Percentiles rank a stretch among this genome's conserved stretches.
These are phyloP conservation scores for Stigmatopora argus DNA, from an alignment of 2,113 vertebrate species.

Conservation along the genomic window DNA sequence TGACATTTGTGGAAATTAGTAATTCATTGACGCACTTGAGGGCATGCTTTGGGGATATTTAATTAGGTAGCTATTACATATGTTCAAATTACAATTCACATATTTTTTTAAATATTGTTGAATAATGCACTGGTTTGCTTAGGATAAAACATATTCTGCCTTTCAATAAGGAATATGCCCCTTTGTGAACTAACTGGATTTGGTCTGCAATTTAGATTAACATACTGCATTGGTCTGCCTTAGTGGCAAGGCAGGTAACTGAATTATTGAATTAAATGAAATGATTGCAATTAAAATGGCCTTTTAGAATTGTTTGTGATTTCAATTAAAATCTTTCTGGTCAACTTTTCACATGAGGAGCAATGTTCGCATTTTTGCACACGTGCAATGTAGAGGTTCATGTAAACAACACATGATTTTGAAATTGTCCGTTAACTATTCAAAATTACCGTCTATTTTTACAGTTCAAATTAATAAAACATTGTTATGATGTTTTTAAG, in stretches of 20 bases:
- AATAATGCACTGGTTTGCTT: neutral
- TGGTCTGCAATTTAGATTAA: slow-evolving; percentile 17
- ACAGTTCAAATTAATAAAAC: too few species aligned
- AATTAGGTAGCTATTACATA: neutral
- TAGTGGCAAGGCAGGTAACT: neutral
- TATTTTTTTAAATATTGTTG: neutral
- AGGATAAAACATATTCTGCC: neutral
- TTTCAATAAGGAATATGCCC: slow-evolving; percentile 10
- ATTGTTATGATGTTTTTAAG: too few species aligned
- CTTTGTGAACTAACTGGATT: neutral
- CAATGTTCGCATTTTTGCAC: too few species aligned
- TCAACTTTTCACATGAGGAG: too few species aligned
- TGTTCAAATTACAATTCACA: neutral
- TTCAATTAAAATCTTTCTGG: too few species aligned
- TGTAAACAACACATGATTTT: too few species aligned
- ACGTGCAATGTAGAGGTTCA: too few species aligned
- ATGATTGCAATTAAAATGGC: slow-evolving; percentile 3
- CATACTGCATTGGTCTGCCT: neutral
- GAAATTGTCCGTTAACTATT: too few species aligned
- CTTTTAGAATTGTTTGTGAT: too few species aligned
- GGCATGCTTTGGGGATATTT: slow-evolving; percentile 9
- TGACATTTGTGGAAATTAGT: slow-evolving; percentile 43
- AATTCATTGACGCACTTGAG: slow-evolving; percentile 35
- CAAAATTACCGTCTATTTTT: too few species aligned
- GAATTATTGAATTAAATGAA: slow-evolving; percentile 4